Evolutionary conservation across 2,888 invertebrate genomes (phyloP), one percentile per base, ranked within the genome.

Genomic region (Dryocosmus kuriphilus): DNA sequence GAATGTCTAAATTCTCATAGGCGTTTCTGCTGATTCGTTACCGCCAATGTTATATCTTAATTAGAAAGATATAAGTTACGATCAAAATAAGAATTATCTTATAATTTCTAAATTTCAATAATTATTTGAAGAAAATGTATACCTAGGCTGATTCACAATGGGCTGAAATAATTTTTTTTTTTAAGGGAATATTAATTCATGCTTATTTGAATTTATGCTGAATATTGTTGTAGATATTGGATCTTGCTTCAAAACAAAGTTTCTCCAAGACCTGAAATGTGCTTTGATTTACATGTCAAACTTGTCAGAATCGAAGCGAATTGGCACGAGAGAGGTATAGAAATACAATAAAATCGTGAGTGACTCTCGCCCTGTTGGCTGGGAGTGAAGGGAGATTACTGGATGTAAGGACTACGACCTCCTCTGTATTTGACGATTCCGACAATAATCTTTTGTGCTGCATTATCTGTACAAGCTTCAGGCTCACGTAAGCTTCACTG

Each of bases 201-300:
- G 16, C 16, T 41, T 41, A 16, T 41, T 41, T 41, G 41, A 41
- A 41, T 1, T 7, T 5, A 19, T 46, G 7, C 46, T 46, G 6
- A 5, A 19, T 19, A 46, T 46, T 46, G n/a, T 19, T 46, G 7
- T 19, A 41, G 65, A 65, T 63, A 78, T 78, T 78, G 63, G 76
- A 76, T 78, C 75, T 78, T 71, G 62, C 62, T 76, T 61, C 14
- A 65, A 65, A 65, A 41, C 65, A 65, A 65, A 65, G 65, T 65
- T 65, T 65, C 65, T 65, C 27, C 27, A 16, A 14, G 65, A 65
- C 27, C 27, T 65, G 65, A 41, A 65, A 41, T 65, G 27, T 41
- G 65, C 24, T 78, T 76, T 76, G 78, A 78, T 78, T 76, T 78
- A 78, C 78, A 78, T 73, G 71, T 62, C 73, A 76, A 75, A 76